Evolutionary conservation across 2,888 invertebrate species (phyloP).

Genomic region (Sylvicola cinctus): DNA sequence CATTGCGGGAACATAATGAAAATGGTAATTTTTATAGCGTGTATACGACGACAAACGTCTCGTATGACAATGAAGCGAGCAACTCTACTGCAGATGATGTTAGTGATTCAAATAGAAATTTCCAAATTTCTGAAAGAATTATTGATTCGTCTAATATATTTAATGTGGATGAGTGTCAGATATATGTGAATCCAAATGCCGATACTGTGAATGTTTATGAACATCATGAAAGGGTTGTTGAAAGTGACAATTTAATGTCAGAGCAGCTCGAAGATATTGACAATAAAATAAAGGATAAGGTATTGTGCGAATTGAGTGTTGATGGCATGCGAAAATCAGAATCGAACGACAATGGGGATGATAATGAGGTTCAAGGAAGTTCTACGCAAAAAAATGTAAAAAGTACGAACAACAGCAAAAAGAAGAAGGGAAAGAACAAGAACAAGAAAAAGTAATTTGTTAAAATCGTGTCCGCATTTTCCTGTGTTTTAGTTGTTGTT

Average conservation of each 20-base stretch:
- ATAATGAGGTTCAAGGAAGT: too few relatives aligned
- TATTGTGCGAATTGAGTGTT: constrained; percentile 8
- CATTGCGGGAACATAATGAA: constrained; percentile 14
- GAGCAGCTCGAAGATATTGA: too few relatives aligned
- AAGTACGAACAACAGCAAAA: constrained; percentile 6
- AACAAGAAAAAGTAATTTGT: constrained; percentile 9
- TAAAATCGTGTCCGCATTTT: neutral
- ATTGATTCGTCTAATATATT: constrained; percentile 4
- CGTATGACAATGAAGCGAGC: too few relatives aligned
- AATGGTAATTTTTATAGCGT: constrained; percentile 1
- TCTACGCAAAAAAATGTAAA: neutral
- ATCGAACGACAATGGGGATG: too few relatives aligned
- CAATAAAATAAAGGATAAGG: constrained; percentile 7
- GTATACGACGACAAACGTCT: constrained; percentile 4
- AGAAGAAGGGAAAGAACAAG: constrained; percentile 10
- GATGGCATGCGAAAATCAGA: constrained; percentile 3
- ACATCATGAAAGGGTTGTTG: constrained; percentile 3
- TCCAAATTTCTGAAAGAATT: constrained; percentile 2
- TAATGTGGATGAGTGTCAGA: constrained; percentile 21
- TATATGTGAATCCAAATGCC: constrained; percentile 22
- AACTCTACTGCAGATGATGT: too few relatives aligned
- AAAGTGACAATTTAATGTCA: too few relatives aligned
- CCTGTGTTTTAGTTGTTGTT: constrained; percentile 1
- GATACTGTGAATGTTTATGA: constrained; percentile 2
- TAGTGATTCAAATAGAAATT: constrained; percentile 4